Conservation (phyloP, 2,888 invertebrate genomes). For the Trissolcus brochymenae region DNA sequence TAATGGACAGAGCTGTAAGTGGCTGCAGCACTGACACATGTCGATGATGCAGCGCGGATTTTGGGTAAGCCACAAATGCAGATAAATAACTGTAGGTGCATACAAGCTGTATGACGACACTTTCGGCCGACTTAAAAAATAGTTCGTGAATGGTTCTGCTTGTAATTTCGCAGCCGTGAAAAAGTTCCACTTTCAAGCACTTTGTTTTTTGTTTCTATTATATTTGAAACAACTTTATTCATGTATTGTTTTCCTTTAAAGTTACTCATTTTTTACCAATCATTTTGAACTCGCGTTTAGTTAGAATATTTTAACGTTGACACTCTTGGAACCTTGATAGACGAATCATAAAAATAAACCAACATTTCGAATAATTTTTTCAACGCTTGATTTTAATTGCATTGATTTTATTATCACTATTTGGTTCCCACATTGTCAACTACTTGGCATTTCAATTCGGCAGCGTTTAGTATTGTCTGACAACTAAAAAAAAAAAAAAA, state of each 20-base stretch:
- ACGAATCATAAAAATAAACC: too few relatives aligned
- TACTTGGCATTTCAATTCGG: constrained; percentile 60
- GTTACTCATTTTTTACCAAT: neutral
- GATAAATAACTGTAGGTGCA: constrained; percentile 46
- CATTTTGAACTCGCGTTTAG: neutral
- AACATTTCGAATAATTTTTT: too few relatives aligned
- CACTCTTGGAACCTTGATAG: neutral
- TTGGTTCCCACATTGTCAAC: constrained; percentile 1
- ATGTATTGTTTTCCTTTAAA: neutral
- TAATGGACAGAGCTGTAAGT: constrained; percentile 53
- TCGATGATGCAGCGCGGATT: constrained; percentile 52
- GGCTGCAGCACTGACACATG: constrained; percentile 51
- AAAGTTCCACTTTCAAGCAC: constrained; percentile 2
- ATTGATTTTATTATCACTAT: constrained; percentile 2
- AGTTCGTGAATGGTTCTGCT: constrained; percentile 40
- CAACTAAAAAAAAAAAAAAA: constrained; percentile 5
- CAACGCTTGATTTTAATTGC: too few relatives aligned
- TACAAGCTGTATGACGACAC: constrained; percentile 35
- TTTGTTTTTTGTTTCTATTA: neutral
- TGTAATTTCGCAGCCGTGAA: constrained; percentile 45
- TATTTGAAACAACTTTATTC: neutral
- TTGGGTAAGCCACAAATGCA: constrained; percentile 55
- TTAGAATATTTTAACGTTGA: neutral
- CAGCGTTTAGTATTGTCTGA: constrained; percentile 57
- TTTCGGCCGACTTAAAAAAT: constrained; percentile 21